Conservation (phyloP, 1,140 invertebrate species). For the Cotesia glomerata region DNA sequence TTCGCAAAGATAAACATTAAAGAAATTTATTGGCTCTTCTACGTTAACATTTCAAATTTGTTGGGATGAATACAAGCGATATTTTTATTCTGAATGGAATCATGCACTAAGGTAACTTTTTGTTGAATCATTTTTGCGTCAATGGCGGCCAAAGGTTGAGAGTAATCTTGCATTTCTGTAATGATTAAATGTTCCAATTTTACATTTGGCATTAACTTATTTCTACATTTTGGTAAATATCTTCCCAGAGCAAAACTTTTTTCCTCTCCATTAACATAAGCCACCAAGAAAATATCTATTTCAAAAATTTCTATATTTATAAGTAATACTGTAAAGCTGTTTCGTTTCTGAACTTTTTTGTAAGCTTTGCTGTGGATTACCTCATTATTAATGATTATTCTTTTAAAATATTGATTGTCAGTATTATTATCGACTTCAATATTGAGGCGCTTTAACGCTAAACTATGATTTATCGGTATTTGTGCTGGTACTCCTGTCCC, state of each 20-base stretch:
- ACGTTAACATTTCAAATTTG: background rate
- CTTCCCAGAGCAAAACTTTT: slow-evolving; percentile 13
- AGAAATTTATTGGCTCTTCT: too few relatives aligned
- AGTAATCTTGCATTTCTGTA: background rate
- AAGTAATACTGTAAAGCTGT: slow-evolving; percentile 17
- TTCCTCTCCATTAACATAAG: background rate
- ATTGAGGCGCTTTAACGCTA: slow-evolving; percentile 2
- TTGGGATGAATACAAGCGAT: background rate
- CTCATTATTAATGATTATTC: slow-evolving; percentile 3
- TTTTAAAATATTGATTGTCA: slow-evolving; percentile 4
- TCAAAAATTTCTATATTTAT: slow-evolving; percentile 22
- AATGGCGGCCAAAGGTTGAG: background rate
- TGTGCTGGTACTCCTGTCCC: background rate
- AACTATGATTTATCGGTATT: background rate
- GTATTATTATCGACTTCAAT: background rate
- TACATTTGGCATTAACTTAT: slow-evolving; percentile 5
- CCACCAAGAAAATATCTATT: slow-evolving; percentile 10
- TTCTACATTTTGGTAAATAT: slow-evolving; percentile 1
- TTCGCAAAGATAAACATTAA: too few relatives aligned
- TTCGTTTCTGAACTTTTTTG: slow-evolving; percentile 8
- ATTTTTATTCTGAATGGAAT: background rate
- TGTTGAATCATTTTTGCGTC: background rate
- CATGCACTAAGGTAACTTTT: background rate
- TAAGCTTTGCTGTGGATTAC: slow-evolving; percentile 12
- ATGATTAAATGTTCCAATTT: slow-evolving; percentile 2